Conservation (phyloP, 2,888 invertebrate genomes). For the Abscondita cerata region DNA sequence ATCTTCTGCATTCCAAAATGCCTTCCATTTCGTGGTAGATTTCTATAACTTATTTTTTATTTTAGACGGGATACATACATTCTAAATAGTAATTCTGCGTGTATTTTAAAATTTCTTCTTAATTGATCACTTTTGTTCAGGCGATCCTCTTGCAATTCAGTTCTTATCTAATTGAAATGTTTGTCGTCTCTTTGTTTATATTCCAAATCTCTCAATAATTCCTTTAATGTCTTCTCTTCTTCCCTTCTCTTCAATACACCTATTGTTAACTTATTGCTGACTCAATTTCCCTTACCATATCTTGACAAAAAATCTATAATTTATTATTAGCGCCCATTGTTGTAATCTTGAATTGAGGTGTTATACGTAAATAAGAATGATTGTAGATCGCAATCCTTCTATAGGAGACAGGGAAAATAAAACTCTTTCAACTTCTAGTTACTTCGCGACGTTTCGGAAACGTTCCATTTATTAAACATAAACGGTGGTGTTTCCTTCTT, state of each 20-base stretch:
- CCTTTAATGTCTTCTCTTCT: neutral
- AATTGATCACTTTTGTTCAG: neutral
- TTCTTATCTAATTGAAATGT: neutral
- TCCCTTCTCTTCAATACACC: neutral
- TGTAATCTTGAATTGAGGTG: constrained; percentile 3
- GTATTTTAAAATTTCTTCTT: neutral
- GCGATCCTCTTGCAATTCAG: neutral
- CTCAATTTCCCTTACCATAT: neutral
- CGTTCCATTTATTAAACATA: no score
- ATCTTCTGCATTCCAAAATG: neutral
- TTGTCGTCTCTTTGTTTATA: neutral
- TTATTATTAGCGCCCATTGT: neutral
- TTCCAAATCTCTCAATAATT: neutral
- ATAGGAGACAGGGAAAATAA: no score
- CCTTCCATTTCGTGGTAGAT: neutral
- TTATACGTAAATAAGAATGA: constrained; percentile 13
- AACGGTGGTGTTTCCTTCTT: no score
- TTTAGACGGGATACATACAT: neutral
- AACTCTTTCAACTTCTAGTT: no score
- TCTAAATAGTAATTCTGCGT: neutral
- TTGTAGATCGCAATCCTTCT: constrained; percentile 9
- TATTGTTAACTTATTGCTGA: neutral
- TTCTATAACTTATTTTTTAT: neutral
- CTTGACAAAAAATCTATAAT: neutral
- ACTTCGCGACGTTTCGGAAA: no score